Conservation (phyloP, 2,888 invertebrate species). For the Drosophila engyochracea region DNA sequence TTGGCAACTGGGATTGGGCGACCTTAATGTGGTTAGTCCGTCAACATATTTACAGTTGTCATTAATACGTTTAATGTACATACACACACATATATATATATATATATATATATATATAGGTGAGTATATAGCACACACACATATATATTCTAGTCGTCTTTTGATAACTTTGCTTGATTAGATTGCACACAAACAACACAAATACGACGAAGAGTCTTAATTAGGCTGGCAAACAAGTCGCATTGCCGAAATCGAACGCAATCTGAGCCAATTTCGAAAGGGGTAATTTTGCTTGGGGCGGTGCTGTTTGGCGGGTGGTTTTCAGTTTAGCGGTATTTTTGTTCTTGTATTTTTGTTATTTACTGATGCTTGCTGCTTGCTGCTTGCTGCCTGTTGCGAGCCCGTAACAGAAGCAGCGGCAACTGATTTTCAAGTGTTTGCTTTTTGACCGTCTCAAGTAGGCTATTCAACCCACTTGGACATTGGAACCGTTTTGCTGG, state of each 20-base stretch:
- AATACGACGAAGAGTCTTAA: constrained; percentile 63
- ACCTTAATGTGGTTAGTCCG: too few species aligned
- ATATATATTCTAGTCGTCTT: constrained; percentile 30
- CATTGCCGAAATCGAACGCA: constrained; percentile 69
- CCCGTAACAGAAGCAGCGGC: constrained; percentile 58
- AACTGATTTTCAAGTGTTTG: constrained; percentile 58
- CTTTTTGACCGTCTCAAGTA: constrained; percentile 56
- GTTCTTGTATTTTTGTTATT: not conserved
- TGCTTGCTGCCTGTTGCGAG: constrained; percentile 22
- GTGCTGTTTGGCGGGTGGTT: not conserved
- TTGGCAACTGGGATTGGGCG: constrained; percentile 37
- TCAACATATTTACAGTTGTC: constrained; percentile 47
- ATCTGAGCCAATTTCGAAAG: constrained; percentile 37
- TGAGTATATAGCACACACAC: not conserved
- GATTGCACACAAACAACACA: constrained; percentile 60
- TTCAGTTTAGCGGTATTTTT: too few species aligned
- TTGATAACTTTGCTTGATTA: constrained; percentile 73
- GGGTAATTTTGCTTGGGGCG: not conserved
- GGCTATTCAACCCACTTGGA: constrained; percentile 52
- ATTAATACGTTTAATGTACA: constrained; percentile 42
- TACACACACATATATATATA: too few species aligned
- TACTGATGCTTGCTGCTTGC: constrained; percentile 2
- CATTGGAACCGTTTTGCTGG: constrained; percentile 60
- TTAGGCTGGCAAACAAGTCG: constrained; percentile 70
- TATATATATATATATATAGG: constrained; percentile 4